These are phyloP conservation scores for Tamias sibiricus DNA, from an alignment of 2,113 vertebrate species.

Conservation along the genomic window DNA sequence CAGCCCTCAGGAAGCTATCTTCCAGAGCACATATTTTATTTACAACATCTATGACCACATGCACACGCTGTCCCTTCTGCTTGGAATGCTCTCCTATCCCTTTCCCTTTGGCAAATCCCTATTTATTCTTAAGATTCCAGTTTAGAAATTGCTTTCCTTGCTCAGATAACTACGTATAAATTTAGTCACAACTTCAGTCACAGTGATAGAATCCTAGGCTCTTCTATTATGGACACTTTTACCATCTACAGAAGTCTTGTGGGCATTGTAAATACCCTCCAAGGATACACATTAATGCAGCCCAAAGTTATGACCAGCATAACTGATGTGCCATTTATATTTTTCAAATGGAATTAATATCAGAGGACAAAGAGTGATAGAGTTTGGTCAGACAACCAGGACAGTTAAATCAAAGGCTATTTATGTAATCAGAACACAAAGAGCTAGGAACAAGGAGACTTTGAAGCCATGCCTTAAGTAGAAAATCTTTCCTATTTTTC, in stretches of 20 bases:
- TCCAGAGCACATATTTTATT: not conserved
- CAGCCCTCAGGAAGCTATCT: not conserved
- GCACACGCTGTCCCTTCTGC: not conserved
- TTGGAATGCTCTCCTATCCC: not conserved
- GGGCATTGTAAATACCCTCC: not conserved
- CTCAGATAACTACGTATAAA: not conserved
- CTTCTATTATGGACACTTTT: not conserved
- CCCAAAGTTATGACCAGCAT: not conserved
- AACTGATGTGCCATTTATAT: not conserved
- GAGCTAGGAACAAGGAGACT: not conserved
- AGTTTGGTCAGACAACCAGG: not conserved
- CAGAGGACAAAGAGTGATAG: not conserved
- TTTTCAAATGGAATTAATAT: not conserved
- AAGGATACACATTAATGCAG: not conserved
- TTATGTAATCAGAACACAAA: not conserved
- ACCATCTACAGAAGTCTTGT: too few relatives aligned
- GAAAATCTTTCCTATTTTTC: not conserved
- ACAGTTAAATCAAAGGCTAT: not conserved
- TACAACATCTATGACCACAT: not conserved
- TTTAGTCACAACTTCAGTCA: not conserved
- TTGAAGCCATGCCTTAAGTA: not conserved
- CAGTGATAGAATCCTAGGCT: not conserved
- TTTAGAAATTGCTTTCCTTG: not conserved
- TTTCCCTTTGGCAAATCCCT: not conserved
- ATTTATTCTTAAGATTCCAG: not conserved